Conservation (phyloP, 2,888 invertebrate species). For the Oligia latruncula region DNA sequence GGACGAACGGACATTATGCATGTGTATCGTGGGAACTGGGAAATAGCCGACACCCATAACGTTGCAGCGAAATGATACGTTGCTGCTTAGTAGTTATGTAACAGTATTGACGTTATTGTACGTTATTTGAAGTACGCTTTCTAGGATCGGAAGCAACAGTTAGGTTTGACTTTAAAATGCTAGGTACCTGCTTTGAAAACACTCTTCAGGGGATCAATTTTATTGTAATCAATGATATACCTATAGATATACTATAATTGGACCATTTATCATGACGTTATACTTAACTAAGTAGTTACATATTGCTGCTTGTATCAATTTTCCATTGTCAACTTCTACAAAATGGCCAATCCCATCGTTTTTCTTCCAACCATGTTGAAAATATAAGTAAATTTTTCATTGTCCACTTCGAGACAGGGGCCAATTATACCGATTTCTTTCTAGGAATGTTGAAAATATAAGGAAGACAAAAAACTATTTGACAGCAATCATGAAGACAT, state of each 20-base stretch:
- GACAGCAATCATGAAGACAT: background rate
- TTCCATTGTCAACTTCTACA: background rate
- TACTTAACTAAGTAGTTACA: background rate
- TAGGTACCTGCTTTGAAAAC: background rate
- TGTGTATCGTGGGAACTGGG: slow-evolving; percentile 80
- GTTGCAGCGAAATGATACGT: slow-evolving; percentile 74
- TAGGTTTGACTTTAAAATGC: background rate
- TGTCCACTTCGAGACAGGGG: background rate
- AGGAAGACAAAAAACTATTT: background rate
- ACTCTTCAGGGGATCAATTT: background rate
- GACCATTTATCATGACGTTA: background rate
- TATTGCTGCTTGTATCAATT: background rate
- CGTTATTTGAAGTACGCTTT: slow-evolving; percentile 22
- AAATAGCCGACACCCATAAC: slow-evolving; percentile 69
- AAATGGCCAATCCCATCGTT: no score
- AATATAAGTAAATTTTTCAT: no score
- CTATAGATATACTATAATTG: background rate
- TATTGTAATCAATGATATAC: background rate
- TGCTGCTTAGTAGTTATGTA: slow-evolving; percentile 60
- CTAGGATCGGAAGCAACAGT: slow-evolving; percentile 19
- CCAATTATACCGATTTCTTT: no score
- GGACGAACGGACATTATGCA: slow-evolving; percentile 74
- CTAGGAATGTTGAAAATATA: background rate
- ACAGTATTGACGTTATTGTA: slow-evolving; percentile 53
- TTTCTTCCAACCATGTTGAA: background rate